A percentile compares a stretch with the other conserved stretches of the same genome.
Evolutionary conservation across 1,140 invertebrate genomes (phyloP).

Genomic region (Drosophila orena): DNA sequence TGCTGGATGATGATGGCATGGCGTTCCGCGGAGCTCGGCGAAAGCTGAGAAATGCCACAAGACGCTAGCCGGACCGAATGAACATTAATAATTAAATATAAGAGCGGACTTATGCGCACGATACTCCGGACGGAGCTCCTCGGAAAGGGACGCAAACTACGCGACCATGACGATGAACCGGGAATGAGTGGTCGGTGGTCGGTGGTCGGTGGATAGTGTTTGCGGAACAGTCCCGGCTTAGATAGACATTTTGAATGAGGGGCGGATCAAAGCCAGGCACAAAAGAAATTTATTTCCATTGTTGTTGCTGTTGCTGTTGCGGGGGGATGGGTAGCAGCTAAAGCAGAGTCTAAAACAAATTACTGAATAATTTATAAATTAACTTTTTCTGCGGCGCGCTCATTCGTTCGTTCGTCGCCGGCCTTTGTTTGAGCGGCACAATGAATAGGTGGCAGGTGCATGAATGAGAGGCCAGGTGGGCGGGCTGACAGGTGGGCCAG

Average conservation of each 20-base stretch:
- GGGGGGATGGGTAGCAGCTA: constrained; percentile 30
- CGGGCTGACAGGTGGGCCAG: background rate
- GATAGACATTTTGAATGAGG: constrained; percentile 71
- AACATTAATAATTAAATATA: constrained; percentile 79
- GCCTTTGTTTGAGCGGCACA: constrained; percentile 60
- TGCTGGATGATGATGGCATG: constrained; percentile 25
- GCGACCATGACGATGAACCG: constrained; percentile 27
- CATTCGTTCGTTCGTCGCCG: constrained; percentile 19
- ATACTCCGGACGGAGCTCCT: constrained; percentile 3
- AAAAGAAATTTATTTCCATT: constrained; percentile 70
- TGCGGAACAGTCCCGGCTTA: constrained; percentile 52
- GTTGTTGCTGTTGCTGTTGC: constrained; percentile 36
- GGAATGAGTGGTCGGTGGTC: constrained; percentile 23
- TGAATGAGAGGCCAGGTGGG: constrained; percentile 1
- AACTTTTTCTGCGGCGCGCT: constrained; percentile 66
- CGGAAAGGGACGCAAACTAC: constrained; percentile 11
- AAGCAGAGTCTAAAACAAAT: constrained; percentile 80
- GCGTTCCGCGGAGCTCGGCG: constrained; percentile 8
- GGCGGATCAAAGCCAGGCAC: constrained; percentile 68
- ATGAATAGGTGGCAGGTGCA: constrained; percentile 28
- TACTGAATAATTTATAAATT: constrained; percentile 83
- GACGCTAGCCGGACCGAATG: constrained; percentile 55
- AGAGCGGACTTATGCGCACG: constrained; percentile 66
- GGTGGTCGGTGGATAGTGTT: constrained; percentile 57
- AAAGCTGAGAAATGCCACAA: constrained; percentile 58